These are phyloP conservation scores for Lampris megalopsis DNA, from an alignment of 2,113 vertebrate genomes.

Conservation along the genomic window DNA sequence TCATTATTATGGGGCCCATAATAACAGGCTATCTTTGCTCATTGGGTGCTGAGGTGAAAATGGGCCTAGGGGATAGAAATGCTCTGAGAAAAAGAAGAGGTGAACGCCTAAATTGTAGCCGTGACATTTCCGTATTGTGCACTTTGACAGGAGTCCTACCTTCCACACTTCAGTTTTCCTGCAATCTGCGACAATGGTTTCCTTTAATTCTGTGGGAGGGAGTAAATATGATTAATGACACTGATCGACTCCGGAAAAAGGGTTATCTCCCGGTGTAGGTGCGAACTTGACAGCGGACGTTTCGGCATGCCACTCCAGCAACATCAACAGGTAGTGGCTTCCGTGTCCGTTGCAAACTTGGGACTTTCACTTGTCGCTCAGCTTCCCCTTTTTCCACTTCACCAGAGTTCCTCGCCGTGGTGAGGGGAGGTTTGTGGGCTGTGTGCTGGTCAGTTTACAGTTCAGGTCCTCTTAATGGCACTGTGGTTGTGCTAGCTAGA, in stretches of 20 bases:
- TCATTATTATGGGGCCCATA: too few species aligned
- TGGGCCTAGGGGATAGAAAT: too few species aligned
- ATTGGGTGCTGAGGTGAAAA: neutral
- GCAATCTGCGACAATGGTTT: constrained; percentile 81
- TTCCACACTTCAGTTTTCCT: constrained; percentile 83
- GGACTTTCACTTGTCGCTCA: too few species aligned
- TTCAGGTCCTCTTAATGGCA: neutral
- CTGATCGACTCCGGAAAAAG: neutral
- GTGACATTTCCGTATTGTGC: neutral
- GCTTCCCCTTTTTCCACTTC: too few species aligned
- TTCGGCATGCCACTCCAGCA: neutral
- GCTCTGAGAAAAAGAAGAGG: too few species aligned
- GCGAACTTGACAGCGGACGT: too few species aligned
- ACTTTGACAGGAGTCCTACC: constrained; percentile 55
- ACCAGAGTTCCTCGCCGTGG: too few species aligned
- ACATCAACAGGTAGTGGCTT: neutral
- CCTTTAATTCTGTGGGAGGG: constrained; percentile 74
- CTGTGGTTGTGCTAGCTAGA: neutral
- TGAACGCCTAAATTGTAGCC: neutral
- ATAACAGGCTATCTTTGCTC: neutral
- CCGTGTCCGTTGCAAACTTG: too few species aligned
- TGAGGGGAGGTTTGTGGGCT: too few species aligned
- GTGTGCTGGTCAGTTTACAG: neutral
- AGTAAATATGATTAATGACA: constrained; percentile 11
- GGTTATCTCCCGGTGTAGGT: too few species aligned